These are phyloP conservation scores for Mirza zaza DNA, from an alignment of 2,113 vertebrate genomes.

Conservation along the genomic window DNA sequence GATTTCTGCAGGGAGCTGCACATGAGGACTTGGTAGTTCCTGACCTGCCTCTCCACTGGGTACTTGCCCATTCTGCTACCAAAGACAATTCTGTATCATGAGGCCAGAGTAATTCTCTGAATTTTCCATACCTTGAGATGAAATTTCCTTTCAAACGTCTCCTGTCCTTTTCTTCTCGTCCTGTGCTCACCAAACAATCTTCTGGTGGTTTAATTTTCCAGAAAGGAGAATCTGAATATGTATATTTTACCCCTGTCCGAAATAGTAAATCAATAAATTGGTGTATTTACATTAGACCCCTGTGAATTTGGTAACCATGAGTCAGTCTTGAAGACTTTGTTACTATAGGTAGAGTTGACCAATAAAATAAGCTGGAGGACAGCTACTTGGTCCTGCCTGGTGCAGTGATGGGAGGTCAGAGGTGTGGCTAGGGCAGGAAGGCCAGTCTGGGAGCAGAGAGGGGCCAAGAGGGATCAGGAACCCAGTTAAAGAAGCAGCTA, in stretches of 20 bases:
- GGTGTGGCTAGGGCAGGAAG: neutral
- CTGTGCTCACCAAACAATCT: neutral
- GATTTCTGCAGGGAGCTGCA: neutral
- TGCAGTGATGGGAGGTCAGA: neutral
- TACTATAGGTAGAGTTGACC: neutral
- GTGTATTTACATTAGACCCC: neutral
- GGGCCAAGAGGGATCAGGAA: neutral
- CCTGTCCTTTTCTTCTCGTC: neutral
- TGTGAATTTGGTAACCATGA: neutral
- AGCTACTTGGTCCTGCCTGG: neutral
- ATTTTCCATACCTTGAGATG: neutral
- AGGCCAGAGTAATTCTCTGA: neutral
- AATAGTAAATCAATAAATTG: neutral
- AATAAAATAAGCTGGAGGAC: neutral
- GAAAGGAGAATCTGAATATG: neutral
- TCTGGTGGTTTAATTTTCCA: neutral
- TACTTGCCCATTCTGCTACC: neutral
- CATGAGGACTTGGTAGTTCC: accelerated
- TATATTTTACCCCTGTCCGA: neutral
- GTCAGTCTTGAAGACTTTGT: neutral
- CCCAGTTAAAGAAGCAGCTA: neutral
- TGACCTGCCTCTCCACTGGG: neutral
- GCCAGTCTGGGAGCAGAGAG: neutral
- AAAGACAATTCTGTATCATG: neutral
- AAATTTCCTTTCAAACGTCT: neutral